Base-by-base conservation (phyloP, 2,797 vertebrate genomes). In the Leuciscus waleckii region DNA sequence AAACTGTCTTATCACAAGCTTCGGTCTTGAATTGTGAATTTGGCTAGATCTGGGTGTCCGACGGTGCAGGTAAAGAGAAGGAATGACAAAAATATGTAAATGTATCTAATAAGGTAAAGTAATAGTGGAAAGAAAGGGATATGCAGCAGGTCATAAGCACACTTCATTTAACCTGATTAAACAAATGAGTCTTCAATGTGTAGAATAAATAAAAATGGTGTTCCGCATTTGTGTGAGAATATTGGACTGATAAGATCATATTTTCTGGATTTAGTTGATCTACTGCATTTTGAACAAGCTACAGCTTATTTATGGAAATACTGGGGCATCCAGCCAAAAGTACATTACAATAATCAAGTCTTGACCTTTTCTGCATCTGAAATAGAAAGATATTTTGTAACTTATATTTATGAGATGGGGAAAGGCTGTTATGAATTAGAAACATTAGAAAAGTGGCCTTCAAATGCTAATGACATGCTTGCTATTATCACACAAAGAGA, bases 281-380 rank as follows among this genome's bases (percentile, higher is more conserved):
- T 46, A 37, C 76, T 43, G 76, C 76, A 78, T 78, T 78, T 78
- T 63, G 14, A 58, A 65, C n/a, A 65, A 65, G 77, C 49, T 23
- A 37, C 49, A n/a, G 19, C 26, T 65, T 79, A 79, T 79, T 79
- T 46, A 79, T 29, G 39, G 39, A 79, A 41, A 79, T 39, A 13
- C 26, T 23, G 17, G 17, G 77, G 77, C 77, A 32, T 32, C 41
- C 41, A 49, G 61, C 61, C 77, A 79, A 46, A 79, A 32, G 6
- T 23, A 41, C 77, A 79, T 67, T 79, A 65, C 56, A 79, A 46
- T 79, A 32, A 79, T 79, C 77, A 79, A 79, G 77, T 63, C 39
- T 67, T 49, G 37, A 67, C 29, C 58, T 35, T 67, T 67, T 79
- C 26, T 67, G 16, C 37, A 46, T 49, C 77, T 61, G 8, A n/a